These are phyloP conservation scores for Syrphus vitripennis DNA, from an alignment of 2,888 invertebrate genomes.

Conservation along the genomic window DNA sequence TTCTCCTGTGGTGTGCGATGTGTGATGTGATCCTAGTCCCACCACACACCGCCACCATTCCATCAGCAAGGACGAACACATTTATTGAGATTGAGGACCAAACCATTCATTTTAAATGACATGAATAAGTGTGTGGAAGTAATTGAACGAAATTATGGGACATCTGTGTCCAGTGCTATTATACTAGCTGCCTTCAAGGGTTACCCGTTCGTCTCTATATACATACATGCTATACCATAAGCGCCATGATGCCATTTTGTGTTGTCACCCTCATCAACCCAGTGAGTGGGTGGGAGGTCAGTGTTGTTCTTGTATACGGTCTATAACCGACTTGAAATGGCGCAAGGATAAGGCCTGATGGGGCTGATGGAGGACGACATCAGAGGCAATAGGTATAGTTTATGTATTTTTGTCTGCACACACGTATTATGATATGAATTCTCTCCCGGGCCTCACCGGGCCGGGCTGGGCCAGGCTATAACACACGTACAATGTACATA, in stretches of 20 bases:
- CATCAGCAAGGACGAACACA: conserved; percentile 44
- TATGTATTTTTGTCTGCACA: conserved; percentile 37
- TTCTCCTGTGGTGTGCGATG: neutral
- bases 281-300: conserved; percentile 3
- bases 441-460: neutral
- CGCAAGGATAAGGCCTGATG: neutral
- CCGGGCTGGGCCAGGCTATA: neutral
- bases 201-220: neutral
- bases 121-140: conserved; percentile 69
- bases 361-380: neutral
- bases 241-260: conserved; percentile 5
- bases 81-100: conserved; percentile 62
- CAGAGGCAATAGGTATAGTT: conserved; percentile 26
- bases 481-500: conserved; percentile 8
- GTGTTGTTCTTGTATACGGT: conserved; percentile 11
- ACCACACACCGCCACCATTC: too few relatives aligned
- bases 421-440: conserved; percentile 58
- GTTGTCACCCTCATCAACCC: conserved; percentile 21
- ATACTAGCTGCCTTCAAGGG: conserved; percentile 24
- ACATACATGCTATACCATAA: neutral
- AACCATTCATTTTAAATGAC: conserved; percentile 69
- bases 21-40: neutral
- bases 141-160: conserved; percentile 70
- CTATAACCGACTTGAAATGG: conserved; percentile 11
- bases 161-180: conserved; percentile 64